Evolutionary conservation across 2,113 vertebrate genomes (phyloP).

Genomic region (Apodemus sylvaticus): DNA sequence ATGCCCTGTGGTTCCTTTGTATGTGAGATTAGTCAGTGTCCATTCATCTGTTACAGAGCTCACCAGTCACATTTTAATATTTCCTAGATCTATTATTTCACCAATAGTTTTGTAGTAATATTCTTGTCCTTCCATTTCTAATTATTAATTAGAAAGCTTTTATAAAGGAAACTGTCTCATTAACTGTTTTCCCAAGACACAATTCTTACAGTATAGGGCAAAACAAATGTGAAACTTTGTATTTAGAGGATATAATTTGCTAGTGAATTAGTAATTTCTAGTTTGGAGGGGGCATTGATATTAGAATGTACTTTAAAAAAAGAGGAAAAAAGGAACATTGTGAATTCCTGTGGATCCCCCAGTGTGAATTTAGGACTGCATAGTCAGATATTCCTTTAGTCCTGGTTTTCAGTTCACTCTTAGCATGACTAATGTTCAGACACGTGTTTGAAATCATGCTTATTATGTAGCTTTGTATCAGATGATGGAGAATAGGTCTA

Average conservation of each 20-base stretch:
- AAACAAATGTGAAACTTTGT: not conserved
- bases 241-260: not conserved
- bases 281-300: not conserved
- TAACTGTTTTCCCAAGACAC: slow-evolving; percentile 4
- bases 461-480: slow-evolving; percentile 2
- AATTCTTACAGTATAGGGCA: not conserved
- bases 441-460: not conserved
- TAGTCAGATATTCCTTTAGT: not conserved
- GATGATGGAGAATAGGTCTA: not conserved
- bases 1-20: not conserved
- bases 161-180: slow-evolving; percentile 8
- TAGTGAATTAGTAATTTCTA: not conserved
- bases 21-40: not conserved
- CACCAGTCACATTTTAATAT: slow-evolving; percentile 38
- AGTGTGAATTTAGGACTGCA: not conserved
- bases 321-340: not conserved
- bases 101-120: not conserved
- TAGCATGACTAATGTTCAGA: not conserved
- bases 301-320: not conserved
- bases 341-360: not conserved
- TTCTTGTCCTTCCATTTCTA: slow-evolving; percentile 3
- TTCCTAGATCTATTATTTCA: not conserved
- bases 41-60: not conserved
- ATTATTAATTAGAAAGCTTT: not conserved
- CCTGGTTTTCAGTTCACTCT: not conserved